phyloP scores from a whole-genome alignment of 2,797 vertebrate species.

The Potorous gilbertii region DNA sequence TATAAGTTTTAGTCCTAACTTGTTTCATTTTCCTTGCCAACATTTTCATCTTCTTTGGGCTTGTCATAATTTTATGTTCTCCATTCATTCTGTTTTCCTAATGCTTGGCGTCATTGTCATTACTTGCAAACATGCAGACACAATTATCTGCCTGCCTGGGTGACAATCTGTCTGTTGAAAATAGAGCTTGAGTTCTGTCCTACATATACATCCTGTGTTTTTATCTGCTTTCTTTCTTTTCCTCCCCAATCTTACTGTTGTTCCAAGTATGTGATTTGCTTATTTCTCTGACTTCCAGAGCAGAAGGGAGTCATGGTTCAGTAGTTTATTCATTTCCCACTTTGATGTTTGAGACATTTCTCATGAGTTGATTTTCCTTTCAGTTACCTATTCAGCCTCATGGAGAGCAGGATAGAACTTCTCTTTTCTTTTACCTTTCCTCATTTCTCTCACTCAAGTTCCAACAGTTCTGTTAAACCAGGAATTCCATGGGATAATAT shows the following conservation, averaged over 20 bases:
- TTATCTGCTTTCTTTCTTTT: not conserved
- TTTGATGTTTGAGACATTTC: constrained; percentile 42
- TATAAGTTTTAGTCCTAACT: constrained; percentile 40
- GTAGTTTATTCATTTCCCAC: constrained; percentile 54
- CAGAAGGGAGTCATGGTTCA: constrained; percentile 3
- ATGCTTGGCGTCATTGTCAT: constrained; percentile 59
- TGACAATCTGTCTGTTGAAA: constrained; percentile 19
- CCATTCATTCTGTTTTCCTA: not conserved
- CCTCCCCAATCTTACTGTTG: not conserved
- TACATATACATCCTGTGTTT: constrained; percentile 6
- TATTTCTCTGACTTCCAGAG: constrained; percentile 7
- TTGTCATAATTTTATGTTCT: constrained; percentile 53
- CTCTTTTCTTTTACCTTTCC: not conserved
- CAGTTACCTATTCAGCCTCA: constrained; percentile 36
- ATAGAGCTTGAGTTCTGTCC: constrained; percentile 30
- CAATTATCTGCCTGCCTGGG: constrained; percentile 24
- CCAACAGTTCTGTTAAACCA: constrained; percentile 4
- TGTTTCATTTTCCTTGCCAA: constrained; percentile 32
- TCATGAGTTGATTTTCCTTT: constrained; percentile 53
- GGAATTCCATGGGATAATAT: not conserved
- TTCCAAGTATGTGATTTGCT: not conserved
- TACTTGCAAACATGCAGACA: constrained; percentile 56
- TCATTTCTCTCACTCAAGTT: constrained; percentile 13
- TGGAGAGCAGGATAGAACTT: constrained; percentile 36
- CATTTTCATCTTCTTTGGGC: constrained; percentile 48